Percentiles rank a stretch among this genome's conserved stretches.
phyloP scores from a whole-genome alignment of 2,888 invertebrate species.

The Rugalucina vietnamica region DNA sequence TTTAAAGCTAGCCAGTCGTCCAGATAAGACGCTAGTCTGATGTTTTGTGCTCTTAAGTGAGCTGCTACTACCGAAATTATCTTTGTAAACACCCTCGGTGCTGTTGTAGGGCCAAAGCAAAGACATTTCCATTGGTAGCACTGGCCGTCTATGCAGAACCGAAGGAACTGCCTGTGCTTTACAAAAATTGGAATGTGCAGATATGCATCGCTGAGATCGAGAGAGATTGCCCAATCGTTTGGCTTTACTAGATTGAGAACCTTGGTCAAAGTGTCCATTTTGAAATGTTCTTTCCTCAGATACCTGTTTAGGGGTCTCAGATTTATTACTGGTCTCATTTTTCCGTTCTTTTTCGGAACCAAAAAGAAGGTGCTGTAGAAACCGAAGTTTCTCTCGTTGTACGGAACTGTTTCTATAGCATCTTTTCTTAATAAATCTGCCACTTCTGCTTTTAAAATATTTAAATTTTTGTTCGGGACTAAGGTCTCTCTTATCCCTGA shows the following conservation, averaged over 20 bases:
- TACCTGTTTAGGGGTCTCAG: slow-evolving; percentile 51
- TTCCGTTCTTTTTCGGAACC: slow-evolving; percentile 42
- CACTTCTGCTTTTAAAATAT: slow-evolving; percentile 31
- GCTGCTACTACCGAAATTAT: slow-evolving; percentile 45
- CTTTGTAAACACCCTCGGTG: slow-evolving; percentile 11
- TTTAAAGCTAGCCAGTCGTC: slow-evolving; percentile 31
- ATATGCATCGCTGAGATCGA: slow-evolving; percentile 45
- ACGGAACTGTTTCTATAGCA: slow-evolving; percentile 34
- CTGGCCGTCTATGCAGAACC: slow-evolving; percentile 20
- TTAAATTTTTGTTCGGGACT: slow-evolving; percentile 17
- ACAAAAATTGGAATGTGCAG: slow-evolving; percentile 33
- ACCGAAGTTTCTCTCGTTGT: slow-evolving; percentile 24
- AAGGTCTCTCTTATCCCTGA: slow-evolving; percentile 25
- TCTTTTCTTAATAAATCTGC: slow-evolving; percentile 34
- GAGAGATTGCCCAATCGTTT: slow-evolving; percentile 40
- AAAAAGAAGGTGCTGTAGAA: slow-evolving; percentile 51
- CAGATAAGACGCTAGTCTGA: slow-evolving; percentile 18
- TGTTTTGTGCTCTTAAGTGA: slow-evolving; percentile 17
- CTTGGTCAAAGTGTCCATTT: slow-evolving; percentile 48
- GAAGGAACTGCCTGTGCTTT: slow-evolving; percentile 32
- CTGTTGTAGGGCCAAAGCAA: slow-evolving; percentile 24
- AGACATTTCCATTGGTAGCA: slow-evolving; percentile 24
- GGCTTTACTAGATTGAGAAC: slow-evolving; percentile 37
- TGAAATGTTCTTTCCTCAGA: slow-evolving; percentile 48
- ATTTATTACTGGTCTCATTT: slow-evolving; percentile 50